These are phyloP conservation scores for Bubo scandiacus DNA, from an alignment of 2,113 vertebrate genomes.

Conservation along the genomic window DNA sequence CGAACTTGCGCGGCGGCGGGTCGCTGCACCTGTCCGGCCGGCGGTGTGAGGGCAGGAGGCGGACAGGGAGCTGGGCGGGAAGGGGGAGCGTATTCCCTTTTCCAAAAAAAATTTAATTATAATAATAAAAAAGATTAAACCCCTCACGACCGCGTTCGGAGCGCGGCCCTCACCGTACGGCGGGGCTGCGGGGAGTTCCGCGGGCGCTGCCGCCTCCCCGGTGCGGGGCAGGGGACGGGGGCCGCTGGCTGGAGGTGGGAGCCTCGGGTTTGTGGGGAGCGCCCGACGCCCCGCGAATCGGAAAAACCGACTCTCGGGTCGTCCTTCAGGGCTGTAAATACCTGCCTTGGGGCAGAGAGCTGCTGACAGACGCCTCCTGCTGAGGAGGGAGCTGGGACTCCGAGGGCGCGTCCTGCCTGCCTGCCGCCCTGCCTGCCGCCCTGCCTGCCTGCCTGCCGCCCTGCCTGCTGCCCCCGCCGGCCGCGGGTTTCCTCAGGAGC, in stretches of 20 bases:
- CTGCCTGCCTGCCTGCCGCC: background rate
- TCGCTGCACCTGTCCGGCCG: slow-evolving; percentile 28
- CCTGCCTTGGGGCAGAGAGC: background rate
- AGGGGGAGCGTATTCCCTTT: background rate
- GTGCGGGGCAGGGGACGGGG: background rate
- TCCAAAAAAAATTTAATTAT: background rate
- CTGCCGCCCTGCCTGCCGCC: too few relatives aligned
- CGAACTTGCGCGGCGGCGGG: background rate
- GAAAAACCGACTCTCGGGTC: background rate
- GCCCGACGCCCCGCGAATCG: background rate
- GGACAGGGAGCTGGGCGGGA: background rate
- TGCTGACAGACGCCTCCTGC: background rate
- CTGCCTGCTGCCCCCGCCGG: background rate
- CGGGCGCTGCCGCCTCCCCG: background rate
- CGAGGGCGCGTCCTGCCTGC: background rate
- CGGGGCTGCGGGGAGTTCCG: background rate
- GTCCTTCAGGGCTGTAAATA: background rate
- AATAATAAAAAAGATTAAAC: background rate
- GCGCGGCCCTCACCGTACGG: background rate
- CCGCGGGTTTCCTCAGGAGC: background rate
- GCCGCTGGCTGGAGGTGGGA: background rate
- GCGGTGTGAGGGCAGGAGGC: too few relatives aligned
- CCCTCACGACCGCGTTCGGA: background rate
- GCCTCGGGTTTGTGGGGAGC: background rate
- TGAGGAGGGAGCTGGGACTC: background rate